Conservation (phyloP, 2,113 vertebrate genomes). For the Eulacestoma nigropectus region DNA sequence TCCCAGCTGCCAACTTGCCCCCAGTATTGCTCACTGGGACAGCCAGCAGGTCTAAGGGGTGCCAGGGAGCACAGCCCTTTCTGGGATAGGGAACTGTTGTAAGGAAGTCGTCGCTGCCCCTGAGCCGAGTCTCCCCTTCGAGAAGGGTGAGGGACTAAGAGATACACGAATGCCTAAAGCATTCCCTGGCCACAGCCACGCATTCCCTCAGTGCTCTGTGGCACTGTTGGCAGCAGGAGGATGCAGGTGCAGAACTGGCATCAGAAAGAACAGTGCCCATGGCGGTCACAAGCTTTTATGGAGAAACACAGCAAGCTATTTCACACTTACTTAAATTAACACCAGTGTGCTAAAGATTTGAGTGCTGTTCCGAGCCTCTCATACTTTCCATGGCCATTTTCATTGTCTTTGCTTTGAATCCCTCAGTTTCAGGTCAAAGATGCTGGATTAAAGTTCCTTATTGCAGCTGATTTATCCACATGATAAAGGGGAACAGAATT, state of each 20-base stretch:
- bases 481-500: background rate
- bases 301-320: background rate
- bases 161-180: fast-evolving
- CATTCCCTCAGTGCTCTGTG: background rate
- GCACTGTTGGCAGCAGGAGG: background rate
- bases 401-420: background rate
- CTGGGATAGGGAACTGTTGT: fast-evolving
- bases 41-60: background rate
- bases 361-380: background rate
- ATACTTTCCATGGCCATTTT: background rate
- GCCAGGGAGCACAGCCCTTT: background rate
- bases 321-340: background rate
- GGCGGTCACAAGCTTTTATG: fast-evolving
- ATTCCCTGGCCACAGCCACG: background rate
- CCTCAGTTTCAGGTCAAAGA: background rate
- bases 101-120: background rate
- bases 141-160: background rate
- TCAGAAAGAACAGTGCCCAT: background rate
- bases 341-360: background rate
- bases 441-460: background rate
- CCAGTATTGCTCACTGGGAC: background rate
- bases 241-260: background rate
- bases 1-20: background rate
- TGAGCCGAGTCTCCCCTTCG: background rate
- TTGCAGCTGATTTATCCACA: background rate